Evolutionary conservation across 2,888 invertebrate species (phyloP).

Genomic region (Ligdia adustata): DNA sequence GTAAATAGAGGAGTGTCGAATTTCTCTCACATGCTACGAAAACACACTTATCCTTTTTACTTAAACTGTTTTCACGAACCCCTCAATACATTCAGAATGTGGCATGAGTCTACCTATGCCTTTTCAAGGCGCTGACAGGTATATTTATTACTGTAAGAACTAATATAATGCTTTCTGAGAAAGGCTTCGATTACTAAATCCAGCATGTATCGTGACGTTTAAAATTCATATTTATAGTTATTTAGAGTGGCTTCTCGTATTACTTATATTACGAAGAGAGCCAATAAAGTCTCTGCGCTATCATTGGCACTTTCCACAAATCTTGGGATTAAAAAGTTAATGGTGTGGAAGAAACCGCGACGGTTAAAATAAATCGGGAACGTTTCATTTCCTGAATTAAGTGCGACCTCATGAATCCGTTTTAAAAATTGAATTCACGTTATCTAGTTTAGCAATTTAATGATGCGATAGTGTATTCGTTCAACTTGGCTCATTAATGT

Average conservation of each 20-base stretch:
- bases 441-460: constrained; percentile 43
- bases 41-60: constrained; percentile 79
- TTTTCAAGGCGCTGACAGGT: constrained; percentile 57
- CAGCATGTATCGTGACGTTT: background rate
- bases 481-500: too few species aligned
- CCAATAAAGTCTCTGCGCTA: constrained; percentile 37
- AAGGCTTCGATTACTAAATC: constrained; percentile 12
- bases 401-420: constrained; percentile 64
- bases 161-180: constrained; percentile 19
- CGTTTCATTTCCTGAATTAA: constrained; percentile 75
- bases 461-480: too few species aligned
- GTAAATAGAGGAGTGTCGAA: constrained; percentile 78
- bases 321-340: constrained; percentile 78
- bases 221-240: constrained; percentile 4
- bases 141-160: constrained; percentile 40
- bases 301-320: constrained; percentile 70
- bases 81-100: constrained; percentile 67
- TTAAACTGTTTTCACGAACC: constrained; percentile 75
- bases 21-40: constrained; percentile 76
- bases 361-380: constrained; percentile 79
- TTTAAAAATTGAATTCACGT: constrained; percentile 63
- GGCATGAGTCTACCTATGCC: constrained; percentile 60
- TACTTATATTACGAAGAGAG: constrained; percentile 12
- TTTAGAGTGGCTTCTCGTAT: constrained; percentile 8
- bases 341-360: constrained; percentile 75